Conservation (phyloP, 2,797 vertebrate genomes). For the Sparus aurata region DNA sequence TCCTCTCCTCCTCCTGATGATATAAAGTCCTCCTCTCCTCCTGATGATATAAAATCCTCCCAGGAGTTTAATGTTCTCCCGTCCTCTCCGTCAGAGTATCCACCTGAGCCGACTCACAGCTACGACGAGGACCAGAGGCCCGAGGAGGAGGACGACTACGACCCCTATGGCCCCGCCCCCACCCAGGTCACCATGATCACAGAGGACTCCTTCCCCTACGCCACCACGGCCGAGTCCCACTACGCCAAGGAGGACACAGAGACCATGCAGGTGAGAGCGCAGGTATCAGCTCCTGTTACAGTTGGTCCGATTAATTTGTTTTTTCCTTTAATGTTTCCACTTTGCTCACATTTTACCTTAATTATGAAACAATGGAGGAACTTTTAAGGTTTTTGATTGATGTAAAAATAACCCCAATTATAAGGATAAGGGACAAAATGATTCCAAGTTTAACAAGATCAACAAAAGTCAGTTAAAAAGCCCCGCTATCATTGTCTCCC, state of each 20-base stretch:
- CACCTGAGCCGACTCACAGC: constrained; percentile 67
- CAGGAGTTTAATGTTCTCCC: not conserved
- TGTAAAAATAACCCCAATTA: no score
- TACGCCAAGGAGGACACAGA: constrained; percentile 85
- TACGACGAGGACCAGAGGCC: constrained; percentile 73
- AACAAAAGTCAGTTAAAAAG: no score
- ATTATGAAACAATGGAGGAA: no score
- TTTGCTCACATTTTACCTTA: no score
- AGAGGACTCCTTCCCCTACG: constrained; percentile 79
- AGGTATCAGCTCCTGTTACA: not conserved
- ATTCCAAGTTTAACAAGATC: no score
- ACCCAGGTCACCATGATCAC: constrained; percentile 86
- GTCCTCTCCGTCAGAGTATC: constrained; percentile 58
- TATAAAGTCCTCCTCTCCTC: no score
- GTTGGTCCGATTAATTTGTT: not conserved
- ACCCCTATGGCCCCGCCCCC: constrained; percentile 70
- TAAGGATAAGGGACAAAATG: no score
- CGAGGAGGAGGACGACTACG: constrained; percentile 67
- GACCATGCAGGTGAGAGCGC: constrained; percentile 69
- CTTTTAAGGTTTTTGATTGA: no score
- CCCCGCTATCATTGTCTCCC: no score
- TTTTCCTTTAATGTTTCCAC: no score
- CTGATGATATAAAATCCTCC: no score
- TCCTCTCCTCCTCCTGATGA: no score
- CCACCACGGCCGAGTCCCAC: constrained; percentile 79